Base-by-base conservation (phyloP, 37 sponge, comb jelly and placozoan genomes). In the Eunapius fragilis region DNA sequence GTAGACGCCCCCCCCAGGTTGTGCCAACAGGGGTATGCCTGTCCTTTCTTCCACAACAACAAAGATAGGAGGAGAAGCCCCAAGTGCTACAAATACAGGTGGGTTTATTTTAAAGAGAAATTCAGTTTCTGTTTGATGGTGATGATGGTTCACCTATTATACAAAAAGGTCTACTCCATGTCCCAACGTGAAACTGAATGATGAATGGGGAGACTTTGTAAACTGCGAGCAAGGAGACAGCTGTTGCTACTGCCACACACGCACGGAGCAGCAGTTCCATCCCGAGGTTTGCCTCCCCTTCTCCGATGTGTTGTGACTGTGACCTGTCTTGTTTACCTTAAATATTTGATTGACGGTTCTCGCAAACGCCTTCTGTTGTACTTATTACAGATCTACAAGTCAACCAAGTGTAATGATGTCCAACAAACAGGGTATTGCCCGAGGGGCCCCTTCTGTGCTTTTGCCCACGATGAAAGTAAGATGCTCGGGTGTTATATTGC, bases 201-300 rank as follows among this genome's bases (percentile, higher is more conserved):
- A 98, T 69, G 99, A 98, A 75, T 98, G 99, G 99, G 94, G 99
- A 32, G 99, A 98, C 82, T 95, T 97, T 26, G 74, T 80, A 10
- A 82, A 94, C 74, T 98, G 99, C 83, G 99, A 98, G 22, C 87
- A 87, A 58, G 89, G 89, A 23, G 95, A 98, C 67, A 31, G 58
- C 70, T 98, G 99, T 77, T 81, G 82, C 25, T 98, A 98, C 80
- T 98, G 99, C 48, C 99, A 98, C 92, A 98, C 97, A 2, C 72
- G 99, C 25, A 98, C 99, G 17, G 99, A 98, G 73, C 99, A 98
- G 73, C 99, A 98, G 85, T 98, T 98, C 86, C 99, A 98, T 74
- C 97, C 98, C n/a, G 98, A 97, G 93, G 96, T 95, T 22, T 25
- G 58, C 22, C 14, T 58, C 1, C 58, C 22, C 22, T 10, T 58